These are phyloP conservation scores for Grus americana DNA, from an alignment of 2,113 vertebrate genomes.

Conservation along the genomic window DNA sequence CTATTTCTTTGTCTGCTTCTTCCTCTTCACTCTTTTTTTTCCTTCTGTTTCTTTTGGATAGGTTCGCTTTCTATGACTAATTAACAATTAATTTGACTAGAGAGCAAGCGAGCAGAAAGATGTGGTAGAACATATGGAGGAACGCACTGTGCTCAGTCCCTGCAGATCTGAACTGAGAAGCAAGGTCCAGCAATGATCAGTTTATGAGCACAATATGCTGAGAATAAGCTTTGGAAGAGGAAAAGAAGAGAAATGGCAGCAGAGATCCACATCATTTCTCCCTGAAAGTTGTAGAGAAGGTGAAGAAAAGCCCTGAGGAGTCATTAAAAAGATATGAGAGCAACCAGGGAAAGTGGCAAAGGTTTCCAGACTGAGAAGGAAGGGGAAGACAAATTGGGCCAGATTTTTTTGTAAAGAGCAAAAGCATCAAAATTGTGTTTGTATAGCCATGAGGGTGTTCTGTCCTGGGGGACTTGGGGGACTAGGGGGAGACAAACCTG, in stretches of 20 bases:
- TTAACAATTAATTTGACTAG: constrained; percentile 26
- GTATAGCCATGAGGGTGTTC: not conserved
- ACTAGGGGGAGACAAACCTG: not conserved
- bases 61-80: constrained; percentile 1
- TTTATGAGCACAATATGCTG: not conserved
- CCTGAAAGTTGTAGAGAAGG: not conserved
- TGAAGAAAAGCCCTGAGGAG: constrained; percentile 3
- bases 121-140: not conserved
- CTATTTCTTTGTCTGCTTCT: not conserved
- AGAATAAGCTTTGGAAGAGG: not conserved
- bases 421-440: not conserved
- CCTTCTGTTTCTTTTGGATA: not conserved
- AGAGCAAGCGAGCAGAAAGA: not conserved
- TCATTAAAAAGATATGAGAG: constrained; percentile 5
- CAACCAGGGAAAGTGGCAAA: not conserved
- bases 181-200: not conserved
- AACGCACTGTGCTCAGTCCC: not conserved
- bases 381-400: not conserved
- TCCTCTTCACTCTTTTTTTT: not conserved
- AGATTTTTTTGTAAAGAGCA: not conserved
- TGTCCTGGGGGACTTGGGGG: not conserved
- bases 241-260: not conserved
- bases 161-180: constrained; percentile 21
- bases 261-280: not conserved
- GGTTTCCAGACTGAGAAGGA: not conserved